phyloP scores from a whole-genome alignment of 2,113 vertebrate genomes.

The Apaloderma vittatum region DNA sequence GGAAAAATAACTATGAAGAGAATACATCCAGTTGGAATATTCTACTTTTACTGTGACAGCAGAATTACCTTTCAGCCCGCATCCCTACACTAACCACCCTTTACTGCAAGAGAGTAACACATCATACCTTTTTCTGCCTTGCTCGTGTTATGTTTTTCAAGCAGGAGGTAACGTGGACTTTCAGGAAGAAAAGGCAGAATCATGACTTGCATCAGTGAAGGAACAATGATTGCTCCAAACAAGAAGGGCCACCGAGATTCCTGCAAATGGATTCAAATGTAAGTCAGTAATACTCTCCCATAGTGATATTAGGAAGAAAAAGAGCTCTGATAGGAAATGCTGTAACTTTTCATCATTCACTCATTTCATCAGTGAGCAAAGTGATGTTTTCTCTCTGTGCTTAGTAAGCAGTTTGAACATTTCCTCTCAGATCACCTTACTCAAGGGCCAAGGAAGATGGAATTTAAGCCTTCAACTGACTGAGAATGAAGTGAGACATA shows the following conservation, averaged over 20 bases:
- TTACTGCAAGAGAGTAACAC: background rate
- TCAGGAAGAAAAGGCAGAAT: constrained; percentile 92
- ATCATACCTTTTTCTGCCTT: constrained; percentile 88
- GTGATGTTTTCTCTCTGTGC: background rate
- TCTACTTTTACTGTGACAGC: background rate
- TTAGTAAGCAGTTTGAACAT: background rate
- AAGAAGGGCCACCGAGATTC: constrained; percentile 89
- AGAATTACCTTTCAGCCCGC: background rate
- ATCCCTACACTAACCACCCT: background rate
- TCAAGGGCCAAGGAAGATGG: background rate
- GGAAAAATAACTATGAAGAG: background rate
- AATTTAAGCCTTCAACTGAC: background rate
- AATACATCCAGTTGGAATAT: background rate
- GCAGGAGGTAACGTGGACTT: constrained; percentile 92
- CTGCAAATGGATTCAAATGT: constrained; percentile 65
- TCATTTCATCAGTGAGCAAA: background rate
- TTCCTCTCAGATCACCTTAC: background rate
- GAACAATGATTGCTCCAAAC: constrained; percentile 86
- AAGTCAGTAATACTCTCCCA: background rate
- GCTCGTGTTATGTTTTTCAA: constrained; percentile 86
- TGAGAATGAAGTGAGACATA: background rate
- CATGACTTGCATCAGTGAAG: constrained; percentile 85
- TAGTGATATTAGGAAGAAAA: background rate
- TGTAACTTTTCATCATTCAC: background rate
- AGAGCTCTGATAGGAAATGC: background rate